phyloP scores from a whole-genome alignment of 2,113 vertebrate genomes.

The Saguinus midas region DNA sequence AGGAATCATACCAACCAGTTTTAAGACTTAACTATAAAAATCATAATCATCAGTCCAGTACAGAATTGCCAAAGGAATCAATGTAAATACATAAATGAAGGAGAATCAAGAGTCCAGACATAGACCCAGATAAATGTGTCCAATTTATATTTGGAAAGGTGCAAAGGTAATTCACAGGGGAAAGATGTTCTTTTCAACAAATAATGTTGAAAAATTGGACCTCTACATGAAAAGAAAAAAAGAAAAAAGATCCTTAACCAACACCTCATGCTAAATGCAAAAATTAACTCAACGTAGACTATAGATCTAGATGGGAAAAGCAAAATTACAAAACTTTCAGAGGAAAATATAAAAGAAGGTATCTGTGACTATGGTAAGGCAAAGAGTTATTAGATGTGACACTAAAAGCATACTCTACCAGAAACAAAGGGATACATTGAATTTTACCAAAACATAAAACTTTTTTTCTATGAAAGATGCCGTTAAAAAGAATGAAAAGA shows the following conservation, averaged over 20 bases:
- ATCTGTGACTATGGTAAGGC: background rate
- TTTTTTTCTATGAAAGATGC: background rate
- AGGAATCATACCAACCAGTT: background rate
- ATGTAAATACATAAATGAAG: background rate
- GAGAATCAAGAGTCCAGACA: background rate
- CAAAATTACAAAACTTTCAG: background rate
- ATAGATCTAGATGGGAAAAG: background rate
- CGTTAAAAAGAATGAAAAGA: background rate
- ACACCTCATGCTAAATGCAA: fast-evolving
- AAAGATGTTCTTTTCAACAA: background rate
- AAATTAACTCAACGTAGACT: background rate
- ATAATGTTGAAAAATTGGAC: background rate
- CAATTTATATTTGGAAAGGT: background rate
- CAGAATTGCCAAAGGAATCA: background rate
- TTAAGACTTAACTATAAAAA: background rate
- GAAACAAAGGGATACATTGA: background rate
- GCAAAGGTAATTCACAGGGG: background rate
- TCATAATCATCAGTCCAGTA: no score
- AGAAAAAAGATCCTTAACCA: background rate
- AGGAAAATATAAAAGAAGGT: background rate
- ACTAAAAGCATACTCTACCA: background rate
- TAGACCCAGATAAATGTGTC: background rate
- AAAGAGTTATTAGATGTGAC: background rate
- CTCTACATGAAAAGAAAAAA: background rate
- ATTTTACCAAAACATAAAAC: background rate